Base-by-base conservation (phyloP, 2,888 invertebrate species). In the Watsonalla cultraria region DNA sequence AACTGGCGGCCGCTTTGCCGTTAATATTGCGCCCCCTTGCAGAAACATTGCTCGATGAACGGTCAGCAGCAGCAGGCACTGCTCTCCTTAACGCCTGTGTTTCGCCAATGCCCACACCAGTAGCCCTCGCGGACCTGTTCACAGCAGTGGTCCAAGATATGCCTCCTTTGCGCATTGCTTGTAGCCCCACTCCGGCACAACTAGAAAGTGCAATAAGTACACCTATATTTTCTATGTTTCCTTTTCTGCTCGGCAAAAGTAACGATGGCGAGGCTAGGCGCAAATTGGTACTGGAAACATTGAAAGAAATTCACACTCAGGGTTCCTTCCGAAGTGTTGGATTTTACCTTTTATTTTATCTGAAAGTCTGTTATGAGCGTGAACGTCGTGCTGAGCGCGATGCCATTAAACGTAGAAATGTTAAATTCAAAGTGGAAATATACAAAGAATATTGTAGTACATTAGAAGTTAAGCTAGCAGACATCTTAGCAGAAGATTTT, bases 361-460 rank as follows among this genome's bases (percentile, higher is more conserved):
- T 97, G 63, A 97, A 97, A 93, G 96, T 95, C 59, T 80, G 82
- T 53, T 89, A 82, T 91, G 95, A 92, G 90, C 90, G 74, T 67
- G 93, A 90, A 60, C 86, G 75, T 35, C 82, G 83, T 35, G 77
- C 82, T 2, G 87, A 90, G 68, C 80, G 84, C 64, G 93, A 90
- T 79, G 89, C 68, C 61, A 91, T 60, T 64, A 93, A 86, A 88
- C 92, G 86, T 65, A 90, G 91, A 75, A 85, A 92, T 66, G 91
- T 93, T 63, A 93, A 93, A 68, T 96, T 96, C 65, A 97, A 97
- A 90, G 93, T 96, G 69, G 94, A 94, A 64, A 93, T 97, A 52
- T 99, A 99, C 86, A 96, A 94, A 85, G 96, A 97, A 76, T 96
- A 97, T 80, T 97, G 98, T 87, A 94, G 94, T 79, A 93, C 93